phyloP scores from a whole-genome alignment of 2,888 invertebrate species.

The Amiota minor region DNA sequence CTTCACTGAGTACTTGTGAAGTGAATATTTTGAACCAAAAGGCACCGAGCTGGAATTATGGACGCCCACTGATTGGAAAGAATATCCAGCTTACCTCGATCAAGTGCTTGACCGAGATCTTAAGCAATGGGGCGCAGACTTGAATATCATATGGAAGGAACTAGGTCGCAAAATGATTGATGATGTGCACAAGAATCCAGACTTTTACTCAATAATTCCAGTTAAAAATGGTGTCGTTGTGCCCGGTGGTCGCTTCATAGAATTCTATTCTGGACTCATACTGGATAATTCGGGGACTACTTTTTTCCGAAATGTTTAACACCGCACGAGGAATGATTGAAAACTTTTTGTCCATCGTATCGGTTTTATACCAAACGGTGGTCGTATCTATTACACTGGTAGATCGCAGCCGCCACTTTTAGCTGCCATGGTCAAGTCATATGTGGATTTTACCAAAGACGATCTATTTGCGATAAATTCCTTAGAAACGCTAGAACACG shows the following conservation, averaged over 20 bases:
- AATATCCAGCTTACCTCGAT: constrained; percentile 82
- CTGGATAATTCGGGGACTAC: constrained; percentile 91
- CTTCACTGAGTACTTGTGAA: constrained; percentile 61
- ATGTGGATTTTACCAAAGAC: constrained; percentile 83
- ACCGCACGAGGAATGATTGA: constrained; percentile 89
- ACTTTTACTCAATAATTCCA: constrained; percentile 89
- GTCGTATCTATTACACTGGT: constrained; percentile 88
- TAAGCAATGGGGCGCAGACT: constrained; percentile 81
- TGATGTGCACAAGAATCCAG: constrained; percentile 80
- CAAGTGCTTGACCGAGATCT: constrained; percentile 82
- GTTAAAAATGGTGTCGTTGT: constrained; percentile 89
- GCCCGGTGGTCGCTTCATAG: constrained; percentile 91
- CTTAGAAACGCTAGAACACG: constrained; percentile 81
- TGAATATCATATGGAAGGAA: constrained; percentile 84
- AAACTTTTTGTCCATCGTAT: constrained; percentile 87
- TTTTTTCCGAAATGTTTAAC: constrained; percentile 86
- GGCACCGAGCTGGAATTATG: constrained; percentile 84
- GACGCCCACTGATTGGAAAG: constrained; percentile 84
- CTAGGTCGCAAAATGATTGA: constrained; percentile 85
- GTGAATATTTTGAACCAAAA: constrained; percentile 78
- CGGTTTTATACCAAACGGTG: constrained; percentile 93
- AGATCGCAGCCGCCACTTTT: constrained; percentile 88
- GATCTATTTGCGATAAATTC: constrained; percentile 78
- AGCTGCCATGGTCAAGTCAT: constrained; percentile 87
- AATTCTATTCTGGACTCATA: constrained; percentile 96